Conservation (phyloP, 1,140 invertebrate species). For the Eufriesea mexicana region DNA sequence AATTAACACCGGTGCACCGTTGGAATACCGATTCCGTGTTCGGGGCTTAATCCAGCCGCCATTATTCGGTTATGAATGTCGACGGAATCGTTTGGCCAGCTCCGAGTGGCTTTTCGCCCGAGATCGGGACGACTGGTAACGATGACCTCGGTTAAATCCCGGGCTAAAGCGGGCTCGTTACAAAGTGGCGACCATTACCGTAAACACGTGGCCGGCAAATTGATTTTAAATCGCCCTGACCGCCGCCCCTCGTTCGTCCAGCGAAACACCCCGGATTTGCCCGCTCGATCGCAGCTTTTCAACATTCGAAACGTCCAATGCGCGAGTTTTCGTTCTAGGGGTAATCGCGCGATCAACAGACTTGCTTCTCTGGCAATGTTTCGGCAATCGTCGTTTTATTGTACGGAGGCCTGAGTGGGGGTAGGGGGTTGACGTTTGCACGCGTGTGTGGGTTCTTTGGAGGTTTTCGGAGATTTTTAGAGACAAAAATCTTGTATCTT, state of each 20-base stretch:
- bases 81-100: conserved; percentile 66
- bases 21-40: neutral
- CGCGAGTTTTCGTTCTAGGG: neutral
- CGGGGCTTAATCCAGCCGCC: conserved; percentile 7
- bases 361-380: neutral
- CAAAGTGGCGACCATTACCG: conserved; percentile 65
- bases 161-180: conserved; percentile 61
- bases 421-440: no score
- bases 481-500: no score
- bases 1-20: neutral
- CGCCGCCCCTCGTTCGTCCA: neutral
- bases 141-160: conserved; percentile 59
- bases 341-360: neutral
- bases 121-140: conserved; percentile 24
- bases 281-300: conserved; percentile 21
- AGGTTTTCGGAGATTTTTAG: no score
- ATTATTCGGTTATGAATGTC: conserved; percentile 70
- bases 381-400: no score
- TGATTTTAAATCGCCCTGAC: conserved; percentile 67
- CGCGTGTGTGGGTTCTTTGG: no score
- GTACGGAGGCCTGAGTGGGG: no score
- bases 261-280: conserved; percentile 17
- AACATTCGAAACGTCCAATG: neutral
- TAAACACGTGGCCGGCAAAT: conserved; percentile 70
- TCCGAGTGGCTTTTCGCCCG: conserved; percentile 41